A percentile compares a stretch with the other conserved stretches of the same genome.
These are phyloP conservation scores for Phataginus tetradactyla DNA, from an alignment of 2,797 vertebrate species.

Conservation along the genomic window DNA sequence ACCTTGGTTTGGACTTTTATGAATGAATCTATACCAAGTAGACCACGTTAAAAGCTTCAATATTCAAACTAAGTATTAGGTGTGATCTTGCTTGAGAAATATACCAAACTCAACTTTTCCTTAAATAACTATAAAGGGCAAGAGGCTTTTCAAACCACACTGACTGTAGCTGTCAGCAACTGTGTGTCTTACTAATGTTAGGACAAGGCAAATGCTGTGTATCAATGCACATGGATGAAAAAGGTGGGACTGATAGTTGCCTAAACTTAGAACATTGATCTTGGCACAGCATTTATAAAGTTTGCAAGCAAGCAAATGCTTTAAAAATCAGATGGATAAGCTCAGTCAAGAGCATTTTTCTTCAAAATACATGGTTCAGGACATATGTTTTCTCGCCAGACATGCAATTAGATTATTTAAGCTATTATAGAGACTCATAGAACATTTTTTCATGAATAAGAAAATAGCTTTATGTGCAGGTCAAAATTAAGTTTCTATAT, in stretches of 20 bases:
- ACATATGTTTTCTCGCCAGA: not conserved
- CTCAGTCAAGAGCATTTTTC: conserved; percentile 4
- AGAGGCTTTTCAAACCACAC: not conserved
- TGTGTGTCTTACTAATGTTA: not conserved
- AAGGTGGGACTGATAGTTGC: not conserved
- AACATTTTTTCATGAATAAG: conserved; percentile 15
- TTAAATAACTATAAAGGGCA: not conserved
- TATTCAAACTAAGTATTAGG: conserved; percentile 25
- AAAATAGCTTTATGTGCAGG: conserved; percentile 42
- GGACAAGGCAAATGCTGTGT: not conserved
- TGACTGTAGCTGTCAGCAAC: not conserved
- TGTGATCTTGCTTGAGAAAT: not conserved
- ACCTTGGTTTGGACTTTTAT: not conserved
- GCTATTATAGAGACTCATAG: not conserved
- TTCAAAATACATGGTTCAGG: not conserved
- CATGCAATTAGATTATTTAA: conserved; percentile 35
- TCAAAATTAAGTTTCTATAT: not conserved
- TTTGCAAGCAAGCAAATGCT: not conserved
- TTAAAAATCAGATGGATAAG: conserved; percentile 32
- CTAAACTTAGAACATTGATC: not conserved
- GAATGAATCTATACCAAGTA: not conserved
- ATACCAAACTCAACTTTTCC: not conserved
- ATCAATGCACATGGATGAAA: not conserved
- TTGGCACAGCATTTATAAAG: not conserved
- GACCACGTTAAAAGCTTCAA: not conserved